These are phyloP conservation scores for Falcaria lacertinaria DNA, from an alignment of 2,888 invertebrate species.

Conservation along the genomic window DNA sequence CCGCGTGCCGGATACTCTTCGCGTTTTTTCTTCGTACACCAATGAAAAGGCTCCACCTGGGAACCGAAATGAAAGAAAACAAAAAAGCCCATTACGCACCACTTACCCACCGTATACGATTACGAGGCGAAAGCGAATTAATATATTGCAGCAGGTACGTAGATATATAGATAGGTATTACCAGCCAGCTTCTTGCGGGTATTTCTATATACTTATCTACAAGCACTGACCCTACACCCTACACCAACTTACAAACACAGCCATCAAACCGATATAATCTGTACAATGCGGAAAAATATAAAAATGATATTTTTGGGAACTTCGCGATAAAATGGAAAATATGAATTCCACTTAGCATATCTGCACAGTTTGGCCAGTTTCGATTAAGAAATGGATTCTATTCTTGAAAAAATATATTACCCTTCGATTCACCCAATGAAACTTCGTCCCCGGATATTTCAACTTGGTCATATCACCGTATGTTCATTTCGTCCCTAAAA, in stretches of 20 bases:
- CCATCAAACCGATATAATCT: not conserved
- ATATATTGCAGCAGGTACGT: slow-evolving; percentile 15
- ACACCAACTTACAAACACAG: not conserved
- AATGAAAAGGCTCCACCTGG: slow-evolving; percentile 39
- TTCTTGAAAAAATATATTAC: not conserved
- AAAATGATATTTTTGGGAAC: not conserved
- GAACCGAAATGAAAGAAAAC: slow-evolving; percentile 40
- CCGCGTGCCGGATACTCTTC: slow-evolving; percentile 14
- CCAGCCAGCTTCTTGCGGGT: not conserved
- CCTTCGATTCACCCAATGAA: too few relatives aligned
- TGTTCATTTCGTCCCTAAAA: too few relatives aligned
- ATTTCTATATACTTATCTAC: not conserved
- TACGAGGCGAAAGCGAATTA: slow-evolving; percentile 39
- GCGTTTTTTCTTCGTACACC: slow-evolving; percentile 30
- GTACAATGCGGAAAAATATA: not conserved
- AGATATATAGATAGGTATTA: too few relatives aligned
- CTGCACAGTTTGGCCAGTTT: not conserved
- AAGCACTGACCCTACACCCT: not conserved
- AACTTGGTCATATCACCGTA: too few relatives aligned
- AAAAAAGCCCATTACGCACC: slow-evolving; percentile 46
- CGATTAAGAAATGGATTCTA: not conserved
- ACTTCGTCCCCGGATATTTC: too few relatives aligned
- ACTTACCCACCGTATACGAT: slow-evolving; percentile 30
- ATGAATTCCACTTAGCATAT: not conserved
- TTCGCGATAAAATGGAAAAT: not conserved